Evolutionary conservation across 2,797 vertebrate genomes (phyloP), one percentile per base, ranked within the genome.

Genomic region (Graptemys geographica): DNA sequence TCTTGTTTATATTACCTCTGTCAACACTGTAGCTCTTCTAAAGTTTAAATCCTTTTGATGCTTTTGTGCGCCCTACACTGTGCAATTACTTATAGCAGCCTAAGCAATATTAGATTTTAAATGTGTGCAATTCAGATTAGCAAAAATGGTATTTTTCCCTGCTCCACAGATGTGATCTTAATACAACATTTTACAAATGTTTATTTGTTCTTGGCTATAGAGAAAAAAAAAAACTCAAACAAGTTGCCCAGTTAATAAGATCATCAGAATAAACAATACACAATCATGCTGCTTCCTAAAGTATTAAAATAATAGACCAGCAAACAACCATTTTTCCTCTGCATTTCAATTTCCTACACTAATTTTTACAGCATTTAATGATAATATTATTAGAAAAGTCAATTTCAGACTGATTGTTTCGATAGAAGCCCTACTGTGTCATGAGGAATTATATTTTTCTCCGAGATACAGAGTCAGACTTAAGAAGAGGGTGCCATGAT

Each of bases 1-100:
- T 94, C 79, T 89, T 96, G 21, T 95, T 95, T 92, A 83, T 89
- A 96, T 84, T 95, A 37, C 37, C 89, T 95, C 56, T 92, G 65
- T 95, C 86, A 96, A 94, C 69, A 86, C 84, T 89, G 33, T 16
- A 87, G 18, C 44, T 92, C 83, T 89, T 92, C 19, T 1, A 72
- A 87, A 95, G 49, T 81, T 95, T 87, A 92, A 90, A 83, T 81
- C 47, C 44, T 94, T 85, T 86, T 88, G 62, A 93, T 85, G 21
- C 0, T n/a, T 72, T 15, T 84, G 57, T 88, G 11, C 9, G 59
- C 59, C 5, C 18, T 87, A 5, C 33, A 83, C 27, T 86, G 33
- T 52, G 41, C 11, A 89, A 80, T 94, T 90, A 86, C 59, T 92
- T 94, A 52, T 44, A 80, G 59, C 23, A 86, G 12, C 27, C 2